Evolutionary conservation across 2,797 vertebrate species (phyloP).

Genomic region (Sebastes ruberrimus): DNA sequence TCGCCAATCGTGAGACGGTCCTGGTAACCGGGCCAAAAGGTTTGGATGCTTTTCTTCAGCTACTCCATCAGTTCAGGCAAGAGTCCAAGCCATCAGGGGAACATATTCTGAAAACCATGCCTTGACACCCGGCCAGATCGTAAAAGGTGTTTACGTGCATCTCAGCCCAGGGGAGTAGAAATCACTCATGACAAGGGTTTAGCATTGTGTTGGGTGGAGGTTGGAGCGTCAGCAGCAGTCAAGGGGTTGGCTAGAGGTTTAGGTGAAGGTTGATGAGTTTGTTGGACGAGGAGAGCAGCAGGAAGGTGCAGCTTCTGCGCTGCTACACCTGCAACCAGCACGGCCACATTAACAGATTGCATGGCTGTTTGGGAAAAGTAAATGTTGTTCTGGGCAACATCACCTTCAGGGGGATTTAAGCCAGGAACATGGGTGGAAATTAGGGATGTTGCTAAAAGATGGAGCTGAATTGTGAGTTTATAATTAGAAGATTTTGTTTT

Average conservation of each 20-base stretch:
- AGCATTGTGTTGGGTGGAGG: constrained; percentile 44
- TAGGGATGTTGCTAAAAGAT: constrained; percentile 19
- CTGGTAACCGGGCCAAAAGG: constrained; percentile 56
- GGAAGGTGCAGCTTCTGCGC: not conserved
- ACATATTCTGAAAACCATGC: constrained; percentile 59
- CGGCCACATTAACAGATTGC: constrained; percentile 48
- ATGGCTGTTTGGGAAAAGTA: constrained; percentile 58
- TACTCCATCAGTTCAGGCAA: constrained; percentile 66
- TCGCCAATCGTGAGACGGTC: constrained; percentile 52
- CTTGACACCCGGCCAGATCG: constrained; percentile 57
- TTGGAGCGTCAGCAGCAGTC: constrained; percentile 6
- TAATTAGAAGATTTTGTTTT: constrained; percentile 14
- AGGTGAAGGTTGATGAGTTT: constrained; percentile 45
- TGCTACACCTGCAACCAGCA: constrained; percentile 48
- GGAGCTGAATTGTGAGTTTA: constrained; percentile 13
- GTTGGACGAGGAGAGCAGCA: constrained; percentile 16
- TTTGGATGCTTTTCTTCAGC: constrained; percentile 63
- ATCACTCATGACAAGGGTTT: constrained; percentile 64
- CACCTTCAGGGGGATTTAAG: constrained; percentile 25
- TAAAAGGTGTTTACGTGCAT: constrained; percentile 76
- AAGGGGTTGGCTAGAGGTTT: constrained; percentile 11
- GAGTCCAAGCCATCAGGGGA: constrained; percentile 60
- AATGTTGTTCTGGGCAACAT: constrained; percentile 63
- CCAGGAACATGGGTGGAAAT: constrained; percentile 36
- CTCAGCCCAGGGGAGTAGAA: constrained; percentile 62